Evolutionary conservation across 1,140 invertebrate species (phyloP).

Genomic region (Aphelenchoides avenae): DNA sequence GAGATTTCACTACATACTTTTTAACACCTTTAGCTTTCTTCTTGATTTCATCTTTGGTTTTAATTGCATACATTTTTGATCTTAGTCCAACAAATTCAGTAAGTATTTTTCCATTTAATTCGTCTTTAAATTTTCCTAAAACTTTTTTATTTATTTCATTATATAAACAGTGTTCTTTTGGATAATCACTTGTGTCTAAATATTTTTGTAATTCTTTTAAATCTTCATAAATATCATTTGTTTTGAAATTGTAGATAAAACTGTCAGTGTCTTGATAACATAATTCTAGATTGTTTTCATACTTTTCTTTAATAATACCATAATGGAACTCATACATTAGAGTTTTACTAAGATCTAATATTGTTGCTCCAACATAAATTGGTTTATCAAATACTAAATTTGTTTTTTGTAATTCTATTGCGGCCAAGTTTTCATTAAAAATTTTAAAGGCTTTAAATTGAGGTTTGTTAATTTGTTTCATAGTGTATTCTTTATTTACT

Average conservation of each 20-base stretch:
- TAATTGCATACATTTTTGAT: conserved; percentile 46
- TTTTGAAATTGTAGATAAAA: conserved; percentile 29
- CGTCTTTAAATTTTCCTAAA: conserved; percentile 38
- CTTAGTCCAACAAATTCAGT: conserved; percentile 35
- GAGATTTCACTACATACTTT: conserved; percentile 28
- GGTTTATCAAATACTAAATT: conserved; percentile 46
- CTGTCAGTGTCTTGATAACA: conserved; percentile 35
- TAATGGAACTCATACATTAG: conserved; percentile 57
- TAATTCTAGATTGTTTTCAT: conserved; percentile 30
- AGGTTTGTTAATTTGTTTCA: conserved; percentile 38
- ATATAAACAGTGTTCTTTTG: conserved; percentile 30
- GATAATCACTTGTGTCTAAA: conserved; percentile 38
- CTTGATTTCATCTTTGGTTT: conserved; percentile 23
- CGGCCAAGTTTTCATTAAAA: conserved; percentile 31
- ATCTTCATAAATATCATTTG: conserved; percentile 32
- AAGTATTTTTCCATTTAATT: conserved; percentile 38
- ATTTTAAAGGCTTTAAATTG: conserved; percentile 58
- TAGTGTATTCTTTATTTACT: conserved; percentile 6
- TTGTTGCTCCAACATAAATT: conserved; percentile 48
- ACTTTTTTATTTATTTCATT: conserved; percentile 36
- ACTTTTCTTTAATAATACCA: conserved; percentile 45
- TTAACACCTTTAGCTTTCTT: conserved; percentile 33
- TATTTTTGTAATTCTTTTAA: conserved; percentile 24
- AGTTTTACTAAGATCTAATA: conserved; percentile 48
- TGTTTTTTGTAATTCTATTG: conserved; percentile 32